Evolutionary conservation across 1,140 invertebrate species (phyloP).

Genomic region (Zeugodacus cucurbitae): DNA sequence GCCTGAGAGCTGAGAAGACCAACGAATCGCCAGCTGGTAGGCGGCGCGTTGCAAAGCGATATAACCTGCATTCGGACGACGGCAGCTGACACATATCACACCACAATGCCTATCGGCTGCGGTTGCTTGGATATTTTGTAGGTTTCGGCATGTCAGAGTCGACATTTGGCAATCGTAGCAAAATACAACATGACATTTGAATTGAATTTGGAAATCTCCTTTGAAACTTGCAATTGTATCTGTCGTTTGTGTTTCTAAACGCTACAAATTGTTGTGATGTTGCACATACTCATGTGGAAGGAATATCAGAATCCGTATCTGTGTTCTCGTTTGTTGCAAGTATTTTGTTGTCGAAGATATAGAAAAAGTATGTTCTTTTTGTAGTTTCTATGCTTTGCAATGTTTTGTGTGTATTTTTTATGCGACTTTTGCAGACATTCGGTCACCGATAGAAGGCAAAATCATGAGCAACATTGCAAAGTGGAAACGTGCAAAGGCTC

Average conservation of each 20-base stretch:
- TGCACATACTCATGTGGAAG: no score
- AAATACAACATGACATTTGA: not conserved
- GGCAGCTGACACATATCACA: not conserved
- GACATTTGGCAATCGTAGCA: not conserved
- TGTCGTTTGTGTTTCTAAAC: not conserved
- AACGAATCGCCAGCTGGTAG: no score
- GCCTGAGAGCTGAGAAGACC: no score
- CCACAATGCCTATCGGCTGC: not conserved
- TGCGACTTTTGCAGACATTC: not conserved
- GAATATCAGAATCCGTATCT: no score
- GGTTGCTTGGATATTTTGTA: not conserved
- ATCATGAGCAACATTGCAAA: constrained; percentile 3
- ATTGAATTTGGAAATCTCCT: constrained; percentile 8
- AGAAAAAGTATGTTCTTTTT: no score
- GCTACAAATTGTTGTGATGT: not conserved
- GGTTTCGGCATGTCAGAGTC: not conserved
- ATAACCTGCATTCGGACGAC: no score
- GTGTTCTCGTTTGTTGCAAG: not conserved
- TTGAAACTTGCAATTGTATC: not conserved
- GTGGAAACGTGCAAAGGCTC: not conserved
- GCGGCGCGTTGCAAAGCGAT: no score
- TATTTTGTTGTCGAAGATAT: not conserved
- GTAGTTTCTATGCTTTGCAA: no score
- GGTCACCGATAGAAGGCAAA: constrained; percentile 20
- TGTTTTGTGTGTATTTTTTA: not conserved